A percentile compares a stretch with the other conserved stretches of the same genome.
These are phyloP conservation scores for Zoroaster sp. DNA, from an alignment of 53 echinoderm and acorn worm species.

Conservation along the genomic window DNA sequence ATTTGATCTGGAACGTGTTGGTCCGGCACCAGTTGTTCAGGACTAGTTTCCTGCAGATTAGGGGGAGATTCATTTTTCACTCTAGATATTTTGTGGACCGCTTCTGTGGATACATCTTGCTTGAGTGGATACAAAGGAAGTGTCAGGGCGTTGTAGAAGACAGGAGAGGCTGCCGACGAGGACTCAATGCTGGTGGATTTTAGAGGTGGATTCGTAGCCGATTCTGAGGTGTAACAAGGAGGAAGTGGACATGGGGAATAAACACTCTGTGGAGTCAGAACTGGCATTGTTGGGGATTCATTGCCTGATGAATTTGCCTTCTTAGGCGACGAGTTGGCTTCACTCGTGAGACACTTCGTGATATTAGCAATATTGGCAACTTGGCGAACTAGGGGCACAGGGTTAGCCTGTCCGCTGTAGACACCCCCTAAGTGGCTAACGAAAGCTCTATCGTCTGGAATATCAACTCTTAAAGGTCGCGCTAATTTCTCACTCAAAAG, in stretches of 20 bases:
- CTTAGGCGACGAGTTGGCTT: constrained; percentile 37
- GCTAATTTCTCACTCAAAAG: constrained; percentile 1
- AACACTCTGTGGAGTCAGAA: constrained; percentile 60
- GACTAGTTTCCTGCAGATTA: constrained; percentile 5
- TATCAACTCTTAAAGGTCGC: constrained; percentile 43
- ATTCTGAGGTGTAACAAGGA: not conserved
- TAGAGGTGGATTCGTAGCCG: not conserved
- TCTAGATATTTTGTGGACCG: not conserved
- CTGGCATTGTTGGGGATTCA: constrained; percentile 69
- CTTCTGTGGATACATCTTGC: not conserved
- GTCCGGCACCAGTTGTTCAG: constrained; percentile 6
- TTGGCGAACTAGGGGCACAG: constrained; percentile 14
- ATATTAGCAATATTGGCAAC: not conserved
- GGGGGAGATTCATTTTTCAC: constrained; percentile 15
- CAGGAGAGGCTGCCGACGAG: not conserved
- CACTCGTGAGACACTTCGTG: constrained; percentile 4
- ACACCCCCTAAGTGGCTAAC: constrained; percentile 22
- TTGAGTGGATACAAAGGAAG: constrained; percentile 17
- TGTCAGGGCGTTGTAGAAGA: constrained; percentile 35
- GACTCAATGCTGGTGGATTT: not conserved
- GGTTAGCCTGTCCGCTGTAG: constrained; percentile 20
- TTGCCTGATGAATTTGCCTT: constrained; percentile 33
- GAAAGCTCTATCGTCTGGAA: constrained; percentile 41
- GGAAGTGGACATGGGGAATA: constrained; percentile 30
- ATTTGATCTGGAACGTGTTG: not conserved